phyloP scores from a whole-genome alignment of 2,113 vertebrate genomes.

The human region GRCh38 chr22:31554501-31555000 shows the following conservation, averaged over 20 bases:
- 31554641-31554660: neutral
- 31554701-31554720: neutral
- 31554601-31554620: neutral
- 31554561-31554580: too few species aligned
- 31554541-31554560: too few species aligned
- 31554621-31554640: neutral
- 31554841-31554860: neutral
- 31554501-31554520: too few species aligned
- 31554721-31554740: too few species aligned
- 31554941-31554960: neutral
- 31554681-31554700: neutral
- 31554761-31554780: too few species aligned
- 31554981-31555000: neutral
- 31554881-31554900: neutral
- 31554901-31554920: neutral
- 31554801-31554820: neutral
- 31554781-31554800: neutral
- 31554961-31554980: neutral
- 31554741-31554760: too few species aligned
- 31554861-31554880: neutral
- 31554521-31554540: too few species aligned
- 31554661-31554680: neutral
- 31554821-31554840: neutral
- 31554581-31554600: too few species aligned
- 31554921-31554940: neutral